Evolutionary conservation across 2,797 vertebrate genomes (phyloP), one percentile per base, ranked within the genome.

Genomic region (Serranus cabrilla): DNA sequence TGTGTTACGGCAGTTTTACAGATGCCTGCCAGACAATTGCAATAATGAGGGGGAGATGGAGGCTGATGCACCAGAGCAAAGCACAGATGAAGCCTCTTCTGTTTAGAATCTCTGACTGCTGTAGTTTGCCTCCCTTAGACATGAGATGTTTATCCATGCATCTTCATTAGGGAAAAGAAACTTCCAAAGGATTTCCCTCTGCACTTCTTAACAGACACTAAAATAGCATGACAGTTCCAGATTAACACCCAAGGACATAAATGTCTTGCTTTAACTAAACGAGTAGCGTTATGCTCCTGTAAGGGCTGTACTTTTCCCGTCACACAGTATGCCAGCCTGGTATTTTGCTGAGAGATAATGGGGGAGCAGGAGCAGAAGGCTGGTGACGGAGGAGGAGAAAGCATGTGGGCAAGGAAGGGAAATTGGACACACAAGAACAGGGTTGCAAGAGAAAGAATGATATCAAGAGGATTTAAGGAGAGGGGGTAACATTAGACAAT

Each of bases 261-360:
- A 76, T 81, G 50, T 63, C 70, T 66, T 4, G 50, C 23, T 63
- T 63, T 12, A 82, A 63, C 43, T 61, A 37, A 76, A 82, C 13
- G 45, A 43, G 71, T 84, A 85, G 70, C 39, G 52, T 75, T 69
- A 74, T 50, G 75, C 61, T 56, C 40, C 71, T 47, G 39, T 39
- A 56, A 85, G 80, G 71, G 78, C 78, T 60, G 66, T 74, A 78
- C 80, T 87, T 82, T 90, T 81, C 83, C 68, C 46, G 62, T 91
- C 87, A 93, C 78, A 82, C 43, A 43, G 62, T 65, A 66, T 77
- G 77, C 74, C 82, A 87, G 83, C 71, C 81, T 86, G 82, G 67
- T 85, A 87, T 93, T 94, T 93, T 78, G 69, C 74, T 59, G 71
- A 65, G 85, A 70, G 88, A 84, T 85, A 89, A 91, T 87, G 75